phyloP scores from a whole-genome alignment of 2,113 vertebrate species.

The Cavia porcellus region DNA sequence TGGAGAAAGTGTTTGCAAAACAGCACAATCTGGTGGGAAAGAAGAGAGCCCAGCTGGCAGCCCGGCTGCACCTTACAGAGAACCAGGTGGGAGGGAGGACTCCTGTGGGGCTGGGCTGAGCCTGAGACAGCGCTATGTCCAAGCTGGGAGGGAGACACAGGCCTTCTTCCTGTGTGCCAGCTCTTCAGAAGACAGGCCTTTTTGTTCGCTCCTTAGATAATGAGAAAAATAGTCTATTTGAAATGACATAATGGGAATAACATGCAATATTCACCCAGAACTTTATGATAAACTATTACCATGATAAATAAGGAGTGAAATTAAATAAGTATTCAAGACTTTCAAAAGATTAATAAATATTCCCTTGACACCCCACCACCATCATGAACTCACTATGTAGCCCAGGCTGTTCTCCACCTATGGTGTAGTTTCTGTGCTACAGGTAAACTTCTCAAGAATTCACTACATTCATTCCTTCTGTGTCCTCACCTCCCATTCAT shows the following conservation, averaged over 20 bases:
- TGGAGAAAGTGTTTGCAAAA: conserved; percentile 90
- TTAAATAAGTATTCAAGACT: conserved; percentile 26
- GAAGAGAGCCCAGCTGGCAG: conserved; percentile 87
- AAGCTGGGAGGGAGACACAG: neutral
- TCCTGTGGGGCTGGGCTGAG: neutral
- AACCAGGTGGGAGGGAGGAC: conserved; percentile 85
- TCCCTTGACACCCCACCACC: neutral
- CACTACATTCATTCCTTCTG: neutral
- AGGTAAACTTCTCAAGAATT: conserved; percentile 26
- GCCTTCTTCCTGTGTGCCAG: neutral
- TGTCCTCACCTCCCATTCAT: neutral
- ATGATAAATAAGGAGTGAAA: conserved; percentile 25
- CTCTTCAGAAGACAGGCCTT: neutral
- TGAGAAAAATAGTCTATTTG: neutral
- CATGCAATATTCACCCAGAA: neutral
- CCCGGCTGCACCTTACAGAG: conserved; percentile 88
- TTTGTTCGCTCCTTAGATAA: neutral
- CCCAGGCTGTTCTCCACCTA: neutral
- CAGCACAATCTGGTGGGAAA: conserved; percentile 91
- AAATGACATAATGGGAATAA: conserved; percentile 42
- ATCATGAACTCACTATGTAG: neutral
- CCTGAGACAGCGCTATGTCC: neutral
- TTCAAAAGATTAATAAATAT: neutral
- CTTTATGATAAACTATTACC: neutral
- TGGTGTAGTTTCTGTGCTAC: neutral